Conservation (phyloP, 2,888 invertebrate species). For the Dryocosmus kuriphilus region DNA sequence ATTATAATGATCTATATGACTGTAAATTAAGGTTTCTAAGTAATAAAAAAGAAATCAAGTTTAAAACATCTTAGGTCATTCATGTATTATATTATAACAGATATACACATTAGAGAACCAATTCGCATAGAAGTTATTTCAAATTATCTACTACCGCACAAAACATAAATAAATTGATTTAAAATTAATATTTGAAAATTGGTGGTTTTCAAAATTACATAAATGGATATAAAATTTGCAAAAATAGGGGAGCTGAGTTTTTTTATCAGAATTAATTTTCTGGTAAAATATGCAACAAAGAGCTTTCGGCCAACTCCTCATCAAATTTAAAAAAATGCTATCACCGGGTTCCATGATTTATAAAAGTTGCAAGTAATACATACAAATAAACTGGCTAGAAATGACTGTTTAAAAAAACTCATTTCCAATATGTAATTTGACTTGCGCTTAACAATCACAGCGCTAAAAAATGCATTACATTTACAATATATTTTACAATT, state of each 20-base stretch:
- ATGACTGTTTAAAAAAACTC: background rate
- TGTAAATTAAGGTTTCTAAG: conserved; percentile 14
- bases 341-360: background rate
- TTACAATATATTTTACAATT: conserved; percentile 9
- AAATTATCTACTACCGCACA: background rate
- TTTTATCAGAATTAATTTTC: background rate
- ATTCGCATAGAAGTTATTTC: background rate
- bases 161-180: background rate
- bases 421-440: background rate
- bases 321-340: background rate
- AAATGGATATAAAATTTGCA: background rate
- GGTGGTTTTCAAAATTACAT: background rate
- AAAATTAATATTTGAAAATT: background rate
- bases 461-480: conserved; percentile 3
- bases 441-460: background rate
- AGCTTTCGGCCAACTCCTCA: background rate
- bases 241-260: background rate
- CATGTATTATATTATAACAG: background rate
- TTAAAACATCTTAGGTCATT: background rate
- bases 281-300: background rate
- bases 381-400: background rate
- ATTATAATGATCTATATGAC: conserved; percentile 30
- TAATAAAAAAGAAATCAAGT: conserved; percentile 13
- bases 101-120: background rate
- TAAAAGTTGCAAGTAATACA: background rate